Evolutionary conservation across 1,140 invertebrate genomes (phyloP), one percentile per base, ranked within the genome.

Genomic region (Drosophila tristis): DNA sequence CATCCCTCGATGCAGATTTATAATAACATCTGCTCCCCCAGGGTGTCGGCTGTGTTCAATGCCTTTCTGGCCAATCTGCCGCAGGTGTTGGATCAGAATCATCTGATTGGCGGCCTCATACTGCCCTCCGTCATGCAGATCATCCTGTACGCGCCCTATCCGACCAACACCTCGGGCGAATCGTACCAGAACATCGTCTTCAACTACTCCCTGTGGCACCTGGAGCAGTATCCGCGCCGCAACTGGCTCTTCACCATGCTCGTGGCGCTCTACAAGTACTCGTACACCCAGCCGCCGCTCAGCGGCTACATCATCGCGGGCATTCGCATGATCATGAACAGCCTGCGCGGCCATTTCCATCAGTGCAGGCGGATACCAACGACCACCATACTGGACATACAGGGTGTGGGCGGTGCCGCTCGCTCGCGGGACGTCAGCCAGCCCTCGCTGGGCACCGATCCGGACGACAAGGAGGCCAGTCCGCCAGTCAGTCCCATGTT

Each of bases 251-350:
- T 97, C 93, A 94, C 98, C 20, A 90, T 99, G 15, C 94, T 99
- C n/a, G 97, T 99, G 9, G 95, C 99, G 68, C 93, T 99, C 0
- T 99, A 99, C 90, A 99, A 99, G 97, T 99, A 99, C 92, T 96
- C 98, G 78, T 99, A 99, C 91, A 96, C 95, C 60, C 95, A 95
- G 56, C 95, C 96, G n/a, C 95, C 96, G 0, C 93, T 97, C 72
- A 96, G 95, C 81, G 94, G 94, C 26, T 96, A 97, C 80, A 94
- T 98, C 4, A 95, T 97, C 65, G 94, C 95, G 2, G 93, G 99
- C 48, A 95, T 99, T 44, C 95, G 96, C 80, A 97, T 99, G 77
- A 96, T 99, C n/a, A 94, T 99, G 50, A 98, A 98, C 91, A 99
- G 98, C 0, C 91, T 99, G 49, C 96, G 98, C 82, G 95, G 96